phyloP scores from a whole-genome alignment of 1,140 invertebrate species.

The Zaprionus africanus region DNA sequence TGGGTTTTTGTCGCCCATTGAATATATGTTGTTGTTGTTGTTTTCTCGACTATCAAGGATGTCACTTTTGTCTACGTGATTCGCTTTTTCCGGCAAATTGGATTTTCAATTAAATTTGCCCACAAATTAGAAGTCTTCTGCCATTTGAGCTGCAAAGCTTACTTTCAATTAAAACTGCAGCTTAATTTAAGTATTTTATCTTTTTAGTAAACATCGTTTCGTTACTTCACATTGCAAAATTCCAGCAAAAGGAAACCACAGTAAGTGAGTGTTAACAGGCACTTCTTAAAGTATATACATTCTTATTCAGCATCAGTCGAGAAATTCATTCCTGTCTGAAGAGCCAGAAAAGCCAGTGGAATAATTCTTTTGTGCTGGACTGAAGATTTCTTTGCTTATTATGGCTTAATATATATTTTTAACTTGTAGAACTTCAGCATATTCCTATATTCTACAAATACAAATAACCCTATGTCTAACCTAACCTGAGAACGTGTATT shows the following conservation, averaged over 20 bases:
- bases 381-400: neutral
- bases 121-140: slow-evolving; percentile 31
- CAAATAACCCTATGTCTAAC: slow-evolving; percentile 4
- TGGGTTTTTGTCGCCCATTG: slow-evolving; percentile 14
- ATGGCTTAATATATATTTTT: neutral
- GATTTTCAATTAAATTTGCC: slow-evolving; percentile 41
- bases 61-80: slow-evolving; percentile 37
- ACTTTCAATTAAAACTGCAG: neutral
- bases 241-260: no score
- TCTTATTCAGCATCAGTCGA: no score
- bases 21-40: slow-evolving; percentile 1
- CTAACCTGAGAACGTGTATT: slow-evolving; percentile 61
- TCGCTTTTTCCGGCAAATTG: slow-evolving; percentile 1
- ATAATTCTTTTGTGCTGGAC: no score
- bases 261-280: no score
- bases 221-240: no score
- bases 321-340: neutral
- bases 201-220: neutral
- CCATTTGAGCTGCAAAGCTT: neutral
- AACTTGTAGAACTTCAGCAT: neutral
- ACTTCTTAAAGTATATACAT: no score
- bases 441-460: neutral
- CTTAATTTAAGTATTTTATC: neutral
- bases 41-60: slow-evolving; percentile 16
- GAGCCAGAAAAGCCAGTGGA: no score